These are phyloP conservation scores for Cactoblastis cactorum DNA, from an alignment of 2,888 invertebrate genomes.

Conservation along the genomic window DNA sequence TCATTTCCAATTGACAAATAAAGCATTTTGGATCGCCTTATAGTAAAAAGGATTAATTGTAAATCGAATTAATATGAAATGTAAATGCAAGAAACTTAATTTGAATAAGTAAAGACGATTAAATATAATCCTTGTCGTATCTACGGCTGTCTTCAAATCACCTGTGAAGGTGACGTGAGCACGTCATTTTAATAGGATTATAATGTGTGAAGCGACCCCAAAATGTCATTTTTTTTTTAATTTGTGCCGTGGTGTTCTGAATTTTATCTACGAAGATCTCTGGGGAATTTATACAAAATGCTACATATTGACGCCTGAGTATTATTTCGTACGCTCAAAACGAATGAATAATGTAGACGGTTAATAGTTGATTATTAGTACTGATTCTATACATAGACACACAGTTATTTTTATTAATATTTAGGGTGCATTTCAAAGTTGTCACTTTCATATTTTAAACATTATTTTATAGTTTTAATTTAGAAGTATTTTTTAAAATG, in stretches of 20 bases:
- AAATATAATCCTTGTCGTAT: conserved; percentile 32
- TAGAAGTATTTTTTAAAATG: too few species aligned
- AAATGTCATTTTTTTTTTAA: conserved; percentile 36
- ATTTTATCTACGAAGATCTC: conserved; percentile 40
- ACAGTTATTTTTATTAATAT: too few species aligned
- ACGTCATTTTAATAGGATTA: conserved; percentile 63
- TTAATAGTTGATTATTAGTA: conserved; percentile 2
- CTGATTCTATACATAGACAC: too few species aligned
- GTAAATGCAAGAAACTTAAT: conserved; percentile 24
- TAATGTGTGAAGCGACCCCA: conserved; percentile 41
- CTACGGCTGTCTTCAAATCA: conserved; percentile 30
- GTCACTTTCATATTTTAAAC: too few species aligned
- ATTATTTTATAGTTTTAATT: too few species aligned
- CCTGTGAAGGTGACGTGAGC: conserved; percentile 30
- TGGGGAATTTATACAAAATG: conserved; percentile 31
- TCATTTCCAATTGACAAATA: too few species aligned
- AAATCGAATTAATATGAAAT: conserved; percentile 21
- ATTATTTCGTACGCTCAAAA: conserved; percentile 31
- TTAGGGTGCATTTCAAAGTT: too few species aligned
- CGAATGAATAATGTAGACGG: conserved; percentile 7
- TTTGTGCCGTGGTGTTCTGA: conserved; percentile 33
- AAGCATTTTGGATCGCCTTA: not conserved
- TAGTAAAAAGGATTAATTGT: not conserved
- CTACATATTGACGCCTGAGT: too few species aligned
- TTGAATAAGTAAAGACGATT: conserved; percentile 34